Evolutionary conservation across 2,888 invertebrate species (phyloP).

Genomic region (Meloe dianella): DNA sequence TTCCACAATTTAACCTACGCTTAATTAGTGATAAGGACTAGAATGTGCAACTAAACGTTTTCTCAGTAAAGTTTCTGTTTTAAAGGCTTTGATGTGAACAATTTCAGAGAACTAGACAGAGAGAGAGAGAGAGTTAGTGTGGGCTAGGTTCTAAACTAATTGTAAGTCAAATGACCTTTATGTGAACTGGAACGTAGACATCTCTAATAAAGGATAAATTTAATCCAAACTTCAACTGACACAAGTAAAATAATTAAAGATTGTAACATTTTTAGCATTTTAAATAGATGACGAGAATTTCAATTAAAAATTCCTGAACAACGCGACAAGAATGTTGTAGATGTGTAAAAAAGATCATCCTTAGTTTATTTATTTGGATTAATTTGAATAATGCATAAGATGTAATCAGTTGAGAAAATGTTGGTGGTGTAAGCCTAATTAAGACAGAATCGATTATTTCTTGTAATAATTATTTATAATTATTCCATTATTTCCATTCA

Average conservation of each 20-base stretch:
- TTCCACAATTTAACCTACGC: background rate
- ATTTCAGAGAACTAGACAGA: background rate
- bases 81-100: background rate
- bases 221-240: background rate
- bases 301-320: conserved; percentile 2
- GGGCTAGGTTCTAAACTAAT: background rate
- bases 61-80: background rate
- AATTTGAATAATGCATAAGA: conserved; percentile 27
- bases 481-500: background rate
- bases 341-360: conserved; percentile 7
- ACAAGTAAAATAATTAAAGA: background rate
- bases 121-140: background rate
- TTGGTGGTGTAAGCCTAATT: background rate
- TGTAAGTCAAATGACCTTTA: background rate
- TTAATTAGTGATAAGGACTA: conserved; percentile 13
- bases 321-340: background rate
- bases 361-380: conserved; percentile 23
- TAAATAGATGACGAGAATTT: background rate
- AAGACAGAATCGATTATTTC: too few relatives aligned
- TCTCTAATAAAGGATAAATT: background rate
- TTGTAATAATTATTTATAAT: too few relatives aligned
- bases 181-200: background rate
- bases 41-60: background rate
- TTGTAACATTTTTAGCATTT: background rate
- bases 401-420: conserved; percentile 17